Evolutionary conservation across 2,113 vertebrate genomes (phyloP), one percentile per base, ranked within the genome.

Genomic region (Lagopus leucura): DNA sequence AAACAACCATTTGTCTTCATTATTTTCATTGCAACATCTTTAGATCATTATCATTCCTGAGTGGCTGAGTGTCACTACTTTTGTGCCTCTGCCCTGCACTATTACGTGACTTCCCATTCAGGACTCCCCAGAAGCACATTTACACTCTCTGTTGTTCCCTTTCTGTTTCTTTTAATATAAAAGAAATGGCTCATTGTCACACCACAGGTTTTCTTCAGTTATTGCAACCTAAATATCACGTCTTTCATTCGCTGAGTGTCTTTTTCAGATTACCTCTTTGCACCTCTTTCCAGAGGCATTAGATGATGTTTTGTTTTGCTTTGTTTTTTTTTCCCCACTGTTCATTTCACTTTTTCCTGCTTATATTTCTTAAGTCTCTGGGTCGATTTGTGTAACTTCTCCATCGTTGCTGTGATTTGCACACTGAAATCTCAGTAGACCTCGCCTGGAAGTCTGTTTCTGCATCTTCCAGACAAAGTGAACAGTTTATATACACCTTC

Each of bases 301-400:
- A 82, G 50, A 61, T 82, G 54, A 60, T 34, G 48, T 0, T 13
- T 42, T 42, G 42, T 6, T 42, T 42, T 42, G 42, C 1, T 43
- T 43, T 14, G 42, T 11, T 43, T 60, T 2, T 14, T 77, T 93
- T 85, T 91, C 64, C 25, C 34, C 77, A 55, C 38, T 76, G 12
- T 79, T 91, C 52, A 52, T 89, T 90, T 87, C 34, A 76, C 22
- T 25, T 11, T 64, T 96, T 93, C 82, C 83, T 88, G 79, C 27
- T 89, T 17, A 30, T 38, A 71, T 73, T 88, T 93, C 67, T 80
- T 8, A 88, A 78, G 25, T 77, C 66, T 78, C 50, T 38, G 2
- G 2, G 21, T 93, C 28, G 16, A 47, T 82, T 65, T 70, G 34
- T 66, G 22, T 57, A 92, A 75, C 8, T 45, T 76, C 60, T 84